Base-by-base conservation (phyloP, 1,140 invertebrate species). In the Drosophila littoralis region DNA sequence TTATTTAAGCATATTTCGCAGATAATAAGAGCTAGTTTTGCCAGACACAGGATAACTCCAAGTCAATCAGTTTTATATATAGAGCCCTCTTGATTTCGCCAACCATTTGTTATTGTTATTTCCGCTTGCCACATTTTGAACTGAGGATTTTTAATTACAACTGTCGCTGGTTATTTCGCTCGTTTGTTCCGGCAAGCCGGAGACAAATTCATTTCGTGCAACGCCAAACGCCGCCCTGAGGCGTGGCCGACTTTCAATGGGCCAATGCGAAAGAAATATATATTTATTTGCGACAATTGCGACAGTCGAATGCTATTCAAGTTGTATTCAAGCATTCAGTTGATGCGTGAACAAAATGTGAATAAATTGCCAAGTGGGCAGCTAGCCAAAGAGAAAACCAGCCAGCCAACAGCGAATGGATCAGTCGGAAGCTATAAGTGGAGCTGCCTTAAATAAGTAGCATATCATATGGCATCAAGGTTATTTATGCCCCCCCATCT, bases 111-210 rank as follows among this genome's bases (percentile, higher is more conserved):
- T 54, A 43, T 45, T 43, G 52, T 55, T 71, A 33, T 22, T 28
- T 43, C 48, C 38, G 35, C 28, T 61, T 61, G 33, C 33, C 10
- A 13, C 15, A 32, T 22, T 70, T 64, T 52, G 36, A 67, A 67
- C 63, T 66, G 83, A 46, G 48, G 77, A 66, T 55, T 88, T 88
- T 88, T 88, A 89, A 88, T 88, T 88, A 89, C 84, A 70, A 72
- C 50, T 78, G 77, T 70, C 54, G 64, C 55, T 73, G 71, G 60
- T 46, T 61, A 45, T 54, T 52, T 68, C 38, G 15, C 73, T 80
- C 69, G 65, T 66, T 57, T 79, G 74, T 77, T 64, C 68, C 38
- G 51, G 35, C 4, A 22, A 60, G 67, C 65, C 38, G 72, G 79
- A 54, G 83, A 86, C 82, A 86, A 86, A 86, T 86, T 83, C 72